Percentiles rank a stretch among this genome's conserved stretches.
phyloP scores from a whole-genome alignment of 2,888 invertebrate species.

The Acholoe squamosa region DNA sequence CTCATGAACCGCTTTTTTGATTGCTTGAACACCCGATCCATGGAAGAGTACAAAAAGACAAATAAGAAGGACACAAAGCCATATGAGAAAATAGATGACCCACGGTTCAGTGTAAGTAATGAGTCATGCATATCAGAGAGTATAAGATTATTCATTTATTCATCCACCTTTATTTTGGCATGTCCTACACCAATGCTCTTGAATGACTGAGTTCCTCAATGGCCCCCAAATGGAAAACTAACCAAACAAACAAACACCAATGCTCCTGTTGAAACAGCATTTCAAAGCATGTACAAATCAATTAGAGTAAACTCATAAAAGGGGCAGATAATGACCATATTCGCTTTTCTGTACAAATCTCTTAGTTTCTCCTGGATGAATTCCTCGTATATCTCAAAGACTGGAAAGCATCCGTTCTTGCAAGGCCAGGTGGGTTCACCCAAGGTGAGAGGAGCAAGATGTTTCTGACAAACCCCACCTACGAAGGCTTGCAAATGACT shows the following conservation, averaged over 20 bases:
- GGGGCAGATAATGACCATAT: too few species aligned
- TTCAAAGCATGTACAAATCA: too few species aligned
- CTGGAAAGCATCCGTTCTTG: constrained; percentile 31
- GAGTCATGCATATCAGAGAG: too few species aligned
- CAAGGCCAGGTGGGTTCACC: background rate
- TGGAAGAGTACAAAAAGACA: background rate
- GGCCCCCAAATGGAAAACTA: too few species aligned
- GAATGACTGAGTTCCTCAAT: too few species aligned
- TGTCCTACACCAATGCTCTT: too few species aligned
- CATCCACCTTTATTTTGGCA: too few species aligned
- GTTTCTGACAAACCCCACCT: constrained; percentile 43
- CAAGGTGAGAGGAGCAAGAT: constrained; percentile 22
- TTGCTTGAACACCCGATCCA: constrained; percentile 20
- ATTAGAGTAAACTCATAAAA: too few species aligned
- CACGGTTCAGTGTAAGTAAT: background rate
- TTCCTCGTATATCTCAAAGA: constrained; percentile 37
- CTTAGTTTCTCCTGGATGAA: background rate
- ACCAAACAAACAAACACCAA: too few species aligned
- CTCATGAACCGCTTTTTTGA: constrained; percentile 38
- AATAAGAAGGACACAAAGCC: background rate
- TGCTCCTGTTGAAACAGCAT: too few species aligned
- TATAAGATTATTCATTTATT: too few species aligned
- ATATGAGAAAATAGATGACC: background rate
- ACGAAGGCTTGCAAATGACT: constrained; percentile 42
- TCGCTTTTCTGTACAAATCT: too few species aligned